Evolutionary conservation across 2,888 invertebrate genomes (phyloP).

Genomic region (Acronicta alni): DNA sequence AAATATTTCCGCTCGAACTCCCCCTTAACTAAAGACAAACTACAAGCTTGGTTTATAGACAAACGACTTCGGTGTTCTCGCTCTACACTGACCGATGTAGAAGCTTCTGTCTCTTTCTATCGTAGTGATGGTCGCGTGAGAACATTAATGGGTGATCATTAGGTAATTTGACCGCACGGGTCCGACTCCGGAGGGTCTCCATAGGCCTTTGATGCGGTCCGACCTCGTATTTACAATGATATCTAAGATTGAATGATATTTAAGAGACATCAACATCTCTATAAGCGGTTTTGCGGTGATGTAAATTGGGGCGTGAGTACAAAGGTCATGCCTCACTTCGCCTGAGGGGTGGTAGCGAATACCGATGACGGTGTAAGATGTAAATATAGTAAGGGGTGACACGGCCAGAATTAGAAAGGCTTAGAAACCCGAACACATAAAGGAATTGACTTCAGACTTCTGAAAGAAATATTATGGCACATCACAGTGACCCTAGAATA

Average conservation of each 20-base stretch:
- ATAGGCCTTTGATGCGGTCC: constrained; percentile 47
- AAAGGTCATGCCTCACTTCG: background rate
- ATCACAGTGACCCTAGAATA: background rate
- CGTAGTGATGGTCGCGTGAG: constrained; percentile 59
- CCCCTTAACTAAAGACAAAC: constrained; percentile 23
- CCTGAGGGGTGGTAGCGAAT: background rate
- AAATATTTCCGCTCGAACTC: constrained; percentile 44
- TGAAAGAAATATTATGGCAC: background rate
- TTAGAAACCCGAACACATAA: background rate
- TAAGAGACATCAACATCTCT: too few relatives aligned
- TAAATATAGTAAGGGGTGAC: background rate
- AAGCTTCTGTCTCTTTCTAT: constrained; percentile 38
- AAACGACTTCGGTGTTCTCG: constrained; percentile 37
- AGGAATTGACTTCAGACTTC: background rate
- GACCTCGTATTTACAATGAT: constrained; percentile 43
- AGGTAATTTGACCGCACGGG: constrained; percentile 67
- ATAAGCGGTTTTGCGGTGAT: constrained; percentile 41
- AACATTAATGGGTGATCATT: constrained; percentile 64
- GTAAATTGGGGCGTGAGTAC: constrained; percentile 23
- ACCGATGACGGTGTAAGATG: constrained; percentile 1
- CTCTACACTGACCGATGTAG: constrained; percentile 16
- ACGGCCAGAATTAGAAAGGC: background rate
- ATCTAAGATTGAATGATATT: constrained; percentile 47
- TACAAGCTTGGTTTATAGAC: constrained; percentile 38
- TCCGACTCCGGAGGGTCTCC: constrained; percentile 35